A percentile compares a stretch with the other conserved stretches of the same genome.
Evolutionary conservation across 2,888 invertebrate genomes (phyloP).

Genomic region (Labia minor): DNA sequence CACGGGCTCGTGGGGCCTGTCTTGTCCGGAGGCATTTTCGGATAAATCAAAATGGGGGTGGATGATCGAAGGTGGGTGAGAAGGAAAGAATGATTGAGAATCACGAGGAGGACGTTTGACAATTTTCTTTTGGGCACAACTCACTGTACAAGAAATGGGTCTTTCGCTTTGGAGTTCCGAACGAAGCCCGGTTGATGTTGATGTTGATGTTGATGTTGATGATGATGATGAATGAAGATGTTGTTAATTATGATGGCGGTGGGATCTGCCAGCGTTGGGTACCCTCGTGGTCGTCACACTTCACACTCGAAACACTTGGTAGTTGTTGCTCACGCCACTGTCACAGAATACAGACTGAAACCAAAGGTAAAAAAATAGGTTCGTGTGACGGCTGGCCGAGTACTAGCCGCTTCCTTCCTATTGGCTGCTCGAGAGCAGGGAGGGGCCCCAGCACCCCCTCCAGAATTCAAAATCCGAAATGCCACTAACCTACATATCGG

Average conservation of each 20-base stretch:
- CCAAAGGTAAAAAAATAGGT: not conserved
- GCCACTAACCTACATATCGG: slow-evolving; percentile 13
- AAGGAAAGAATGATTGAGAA: not conserved
- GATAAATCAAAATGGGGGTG: no score
- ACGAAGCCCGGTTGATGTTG: not conserved
- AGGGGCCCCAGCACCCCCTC: not conserved
- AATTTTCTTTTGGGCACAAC: not conserved
- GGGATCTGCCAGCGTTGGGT: not conserved
- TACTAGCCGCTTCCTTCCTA: not conserved
- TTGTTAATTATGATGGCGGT: not conserved
- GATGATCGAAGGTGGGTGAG: not conserved
- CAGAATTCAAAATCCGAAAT: slow-evolving; percentile 8
- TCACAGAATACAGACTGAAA: not conserved
- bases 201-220: not conserved
- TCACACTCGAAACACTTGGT: slow-evolving; percentile 13
- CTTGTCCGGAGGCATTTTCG: slow-evolving; percentile 5
- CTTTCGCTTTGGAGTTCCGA: not conserved
- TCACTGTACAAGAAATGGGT: not conserved
- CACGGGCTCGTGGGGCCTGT: not conserved
- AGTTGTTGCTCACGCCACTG: slow-evolving; percentile 5
- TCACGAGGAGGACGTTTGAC: not conserved
- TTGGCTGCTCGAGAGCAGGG: not conserved
- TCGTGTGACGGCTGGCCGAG: not conserved
- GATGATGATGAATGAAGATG: not conserved
- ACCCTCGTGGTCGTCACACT: not conserved